phyloP scores from a whole-genome alignment of 2,113 vertebrate species.

The Neotoma lepida region DNA sequence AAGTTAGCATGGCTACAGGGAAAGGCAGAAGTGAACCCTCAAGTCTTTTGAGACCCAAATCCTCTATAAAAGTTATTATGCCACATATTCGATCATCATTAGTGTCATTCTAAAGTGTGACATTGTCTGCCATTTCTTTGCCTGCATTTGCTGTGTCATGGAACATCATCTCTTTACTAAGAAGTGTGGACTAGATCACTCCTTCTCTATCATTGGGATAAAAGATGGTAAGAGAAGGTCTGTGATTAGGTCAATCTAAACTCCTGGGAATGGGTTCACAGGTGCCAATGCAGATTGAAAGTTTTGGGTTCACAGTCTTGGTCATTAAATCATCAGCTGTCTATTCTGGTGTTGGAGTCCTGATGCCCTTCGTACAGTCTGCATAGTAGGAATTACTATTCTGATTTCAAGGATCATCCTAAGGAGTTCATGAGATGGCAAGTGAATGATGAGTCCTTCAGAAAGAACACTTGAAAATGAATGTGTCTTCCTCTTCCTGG shows the following conservation, averaged over 20 bases:
- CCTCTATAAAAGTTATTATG: not conserved
- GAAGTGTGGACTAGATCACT: not conserved
- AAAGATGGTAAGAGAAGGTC: not conserved
- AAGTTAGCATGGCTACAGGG: not conserved
- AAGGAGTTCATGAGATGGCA: not conserved
- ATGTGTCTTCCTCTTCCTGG: not conserved
- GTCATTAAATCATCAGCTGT: not conserved
- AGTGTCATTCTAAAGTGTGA: not conserved
- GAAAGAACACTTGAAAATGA: constrained; percentile 27
- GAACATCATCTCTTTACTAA: not conserved
- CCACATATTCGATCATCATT: not conserved
- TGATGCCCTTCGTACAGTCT: not conserved
- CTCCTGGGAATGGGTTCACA: not conserved
- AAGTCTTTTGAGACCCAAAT: not conserved
- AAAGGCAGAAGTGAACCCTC: not conserved
- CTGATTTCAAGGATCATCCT: not conserved
- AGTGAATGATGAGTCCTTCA: not conserved
- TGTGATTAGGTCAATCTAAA: not conserved
- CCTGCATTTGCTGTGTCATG: not conserved
- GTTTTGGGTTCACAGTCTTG: not conserved
- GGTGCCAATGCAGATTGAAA: not conserved
- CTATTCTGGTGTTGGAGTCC: not conserved
- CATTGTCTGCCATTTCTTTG: not conserved
- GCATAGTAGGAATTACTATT: not conserved
- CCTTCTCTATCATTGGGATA: not conserved